Percentiles rank a stretch among this genome's conserved stretches.
These are phyloP conservation scores for Halcyon smyrnensis DNA, from an alignment of 2,797 vertebrate species.

Conservation along the genomic window DNA sequence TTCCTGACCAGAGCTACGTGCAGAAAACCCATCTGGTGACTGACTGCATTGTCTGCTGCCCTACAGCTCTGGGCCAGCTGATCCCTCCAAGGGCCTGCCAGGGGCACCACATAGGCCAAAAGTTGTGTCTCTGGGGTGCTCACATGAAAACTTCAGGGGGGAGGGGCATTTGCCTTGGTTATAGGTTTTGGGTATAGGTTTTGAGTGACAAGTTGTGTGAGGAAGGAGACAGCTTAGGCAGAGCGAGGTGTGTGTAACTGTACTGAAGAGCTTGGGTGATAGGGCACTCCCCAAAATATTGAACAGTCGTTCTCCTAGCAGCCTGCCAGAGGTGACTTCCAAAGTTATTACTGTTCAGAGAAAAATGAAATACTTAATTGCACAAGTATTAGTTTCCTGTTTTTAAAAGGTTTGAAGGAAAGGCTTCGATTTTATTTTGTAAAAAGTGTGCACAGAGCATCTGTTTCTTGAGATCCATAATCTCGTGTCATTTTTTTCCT, in stretches of 20 bases:
- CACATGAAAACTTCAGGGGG: not conserved
- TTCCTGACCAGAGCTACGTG: not conserved
- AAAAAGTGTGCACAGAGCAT: not conserved
- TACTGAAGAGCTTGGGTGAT: not conserved
- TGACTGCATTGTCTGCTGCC: fast-evolving
- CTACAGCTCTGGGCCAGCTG: not conserved
- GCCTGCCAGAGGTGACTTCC: not conserved
- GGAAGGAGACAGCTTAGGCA: not conserved
- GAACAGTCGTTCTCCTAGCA: not conserved
- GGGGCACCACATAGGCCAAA: not conserved
- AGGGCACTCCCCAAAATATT: not conserved
- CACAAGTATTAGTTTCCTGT: not conserved
- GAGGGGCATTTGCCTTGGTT: not conserved
- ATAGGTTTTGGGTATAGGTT: not conserved
- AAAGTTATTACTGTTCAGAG: not conserved
- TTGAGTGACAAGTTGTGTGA: not conserved
- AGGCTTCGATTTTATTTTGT: not conserved
- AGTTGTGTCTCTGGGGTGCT: not conserved
- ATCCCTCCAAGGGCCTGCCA: not conserved
- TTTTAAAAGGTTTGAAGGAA: not conserved
- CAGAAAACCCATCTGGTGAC: not conserved
- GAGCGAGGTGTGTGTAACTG: not conserved
- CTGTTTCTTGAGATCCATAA: not conserved
- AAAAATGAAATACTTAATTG: slow-evolving; percentile 10
- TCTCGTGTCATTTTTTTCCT: not conserved